Base-by-base conservation (phyloP, 1,140 invertebrate genomes). In the Thaumatotibia leucotreta region DNA sequence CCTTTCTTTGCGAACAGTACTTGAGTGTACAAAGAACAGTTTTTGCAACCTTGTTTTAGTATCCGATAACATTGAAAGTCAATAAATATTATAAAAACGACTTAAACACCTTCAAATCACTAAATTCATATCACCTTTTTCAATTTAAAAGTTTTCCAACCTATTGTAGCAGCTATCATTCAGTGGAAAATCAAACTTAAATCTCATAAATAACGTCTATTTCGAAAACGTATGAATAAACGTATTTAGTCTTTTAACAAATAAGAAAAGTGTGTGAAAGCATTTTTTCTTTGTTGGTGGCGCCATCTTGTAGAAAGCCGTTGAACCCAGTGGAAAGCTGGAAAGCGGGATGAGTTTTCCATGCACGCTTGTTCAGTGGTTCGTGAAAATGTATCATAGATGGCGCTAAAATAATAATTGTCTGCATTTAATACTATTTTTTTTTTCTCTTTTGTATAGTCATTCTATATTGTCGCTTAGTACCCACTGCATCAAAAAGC, bases 231-330 rank as follows among this genome's bases (percentile, higher is more conserved):
- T 8, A 20, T 20, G 17, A n/a, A 0, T 45, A 5, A 20, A 20
- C 1, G 9, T 20, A 17, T 45, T n/a, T 20, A 20, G 6, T 20
- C 39, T n/a, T 45, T 45, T 39, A 5, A 14, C n/a, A 14, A 14
- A 4, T 33, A 3, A 33, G 4, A 39, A 58, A 24, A 6, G 0
- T 58, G 1, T 24, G 23, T 24, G 20, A 54, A 54, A 54, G 6
- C 14, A n/a, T 27, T n/a, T 14, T 39, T 58, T 4, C 24, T 27
- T 14, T 8, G 1, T 4, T 14, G 20, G 63, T 10, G 63, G 66
- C 62, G 66, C 66, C 66, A 64, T 68, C 66, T 68, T n/a, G 58
- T 58, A 31, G 1, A 4, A 10, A 20, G 8, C 4, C 2, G n/a
- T 11, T 17, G 64, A 39, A 61, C 33, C 58, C 20, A n/a, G 22